These are phyloP conservation scores for Botia almorhae DNA, from an alignment of 2,797 vertebrate genomes.

Conservation along the genomic window DNA sequence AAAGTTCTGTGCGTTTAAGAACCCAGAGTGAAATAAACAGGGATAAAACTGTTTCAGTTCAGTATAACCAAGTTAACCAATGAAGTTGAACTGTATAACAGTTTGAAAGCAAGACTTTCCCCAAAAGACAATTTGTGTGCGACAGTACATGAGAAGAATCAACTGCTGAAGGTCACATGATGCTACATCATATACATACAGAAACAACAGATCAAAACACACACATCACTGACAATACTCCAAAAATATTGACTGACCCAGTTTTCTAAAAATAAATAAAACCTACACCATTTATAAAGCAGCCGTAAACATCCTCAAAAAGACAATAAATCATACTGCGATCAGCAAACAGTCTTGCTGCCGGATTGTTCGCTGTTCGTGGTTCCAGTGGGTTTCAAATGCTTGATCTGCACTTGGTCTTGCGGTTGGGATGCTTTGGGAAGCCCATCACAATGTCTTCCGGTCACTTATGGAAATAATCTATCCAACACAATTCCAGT, in stretches of 20 bases:
- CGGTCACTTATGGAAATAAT: constrained; percentile 42
- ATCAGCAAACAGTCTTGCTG: constrained; percentile 45
- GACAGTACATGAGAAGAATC: background rate
- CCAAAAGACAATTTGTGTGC: background rate
- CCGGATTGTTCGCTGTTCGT: background rate
- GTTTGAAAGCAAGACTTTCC: constrained; percentile 7
- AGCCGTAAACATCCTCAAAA: constrained; percentile 17
- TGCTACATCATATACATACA: background rate
- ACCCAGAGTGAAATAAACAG: background rate
- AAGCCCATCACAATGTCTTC: constrained; percentile 53
- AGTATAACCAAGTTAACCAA: too few species aligned
- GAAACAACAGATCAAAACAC: background rate
- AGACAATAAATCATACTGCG: background rate
- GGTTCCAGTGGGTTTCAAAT: constrained; percentile 24
- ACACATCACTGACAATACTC: constrained; percentile 14
- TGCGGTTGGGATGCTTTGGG: too few species aligned
- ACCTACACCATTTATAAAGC: constrained; percentile 45
- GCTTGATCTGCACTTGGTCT: constrained; percentile 47
- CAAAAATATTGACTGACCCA: constrained; percentile 24
- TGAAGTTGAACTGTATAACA: background rate
- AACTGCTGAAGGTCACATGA: background rate
- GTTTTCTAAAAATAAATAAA: constrained; percentile 56
- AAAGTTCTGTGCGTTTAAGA: background rate
- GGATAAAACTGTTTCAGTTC: background rate
- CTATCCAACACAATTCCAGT: constrained; percentile 26